Conservation (phyloP, 1,140 invertebrate species). For the Aphaenogaster floridana region DNA sequence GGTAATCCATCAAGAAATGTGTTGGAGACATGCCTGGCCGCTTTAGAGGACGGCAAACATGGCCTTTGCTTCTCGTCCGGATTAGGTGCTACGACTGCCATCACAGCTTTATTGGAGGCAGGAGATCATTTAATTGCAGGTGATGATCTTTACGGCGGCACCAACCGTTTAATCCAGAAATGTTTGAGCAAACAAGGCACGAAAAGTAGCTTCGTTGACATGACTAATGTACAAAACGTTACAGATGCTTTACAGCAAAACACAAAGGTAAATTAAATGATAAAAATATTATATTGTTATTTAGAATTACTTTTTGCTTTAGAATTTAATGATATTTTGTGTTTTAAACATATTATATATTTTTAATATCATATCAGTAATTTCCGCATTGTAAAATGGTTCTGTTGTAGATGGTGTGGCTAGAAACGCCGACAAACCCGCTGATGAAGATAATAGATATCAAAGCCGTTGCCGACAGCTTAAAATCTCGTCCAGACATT, state of each 20-base stretch:
- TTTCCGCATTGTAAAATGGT: conserved; percentile 50
- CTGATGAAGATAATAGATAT: conserved; percentile 97
- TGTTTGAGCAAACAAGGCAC: conserved; percentile 91
- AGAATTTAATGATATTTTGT: background rate
- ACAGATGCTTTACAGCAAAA: conserved; percentile 92
- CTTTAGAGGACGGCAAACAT: conserved; percentile 96
- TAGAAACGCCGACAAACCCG: conserved; percentile 99
- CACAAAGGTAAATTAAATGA: conserved; percentile 91
- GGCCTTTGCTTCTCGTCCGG: conserved; percentile 96
- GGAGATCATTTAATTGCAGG: conserved; percentile 96
- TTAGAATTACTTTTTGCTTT: background rate
- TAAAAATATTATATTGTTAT: background rate
- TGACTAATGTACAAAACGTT: conserved; percentile 90
- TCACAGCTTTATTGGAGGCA: conserved; percentile 91
- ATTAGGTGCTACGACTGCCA: conserved; percentile 93
- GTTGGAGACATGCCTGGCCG: conserved; percentile 96
- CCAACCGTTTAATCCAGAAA: conserved; percentile 90
- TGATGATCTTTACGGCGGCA: conserved; percentile 99
- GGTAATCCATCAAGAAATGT: conserved; percentile 97
- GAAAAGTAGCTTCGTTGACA: conserved; percentile 92
- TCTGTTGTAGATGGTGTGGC: conserved; percentile 94
- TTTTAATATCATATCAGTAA: background rate
- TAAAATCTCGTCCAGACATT: conserved; percentile 89
- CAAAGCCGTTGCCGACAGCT: conserved; percentile 90
- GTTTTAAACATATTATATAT: background rate